Conservation (phyloP, 1,140 invertebrate species). For the Drosophila pseudoobscura region DNA sequence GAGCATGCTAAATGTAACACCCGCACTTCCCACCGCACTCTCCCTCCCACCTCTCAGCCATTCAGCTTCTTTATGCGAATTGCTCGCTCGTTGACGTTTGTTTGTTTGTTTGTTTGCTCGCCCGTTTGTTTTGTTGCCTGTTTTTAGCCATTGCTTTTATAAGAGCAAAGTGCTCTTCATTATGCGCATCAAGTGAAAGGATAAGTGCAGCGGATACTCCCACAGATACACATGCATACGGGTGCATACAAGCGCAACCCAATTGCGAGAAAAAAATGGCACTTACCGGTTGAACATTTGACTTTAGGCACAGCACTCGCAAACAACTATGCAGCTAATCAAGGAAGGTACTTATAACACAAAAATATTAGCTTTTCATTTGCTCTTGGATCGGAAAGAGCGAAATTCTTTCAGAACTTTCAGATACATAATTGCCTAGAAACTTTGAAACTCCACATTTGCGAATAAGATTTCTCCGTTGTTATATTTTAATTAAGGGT, state of each 20-base stretch:
- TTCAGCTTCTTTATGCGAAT: constrained; percentile 38
- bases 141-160: constrained; percentile 79
- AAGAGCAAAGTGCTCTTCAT: constrained; percentile 82
- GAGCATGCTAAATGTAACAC: constrained; percentile 63
- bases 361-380: constrained; percentile 20
- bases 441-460: too few species aligned
- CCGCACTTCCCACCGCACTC: constrained; percentile 11
- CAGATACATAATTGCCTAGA: too few species aligned
- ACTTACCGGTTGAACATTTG: neutral
- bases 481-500: too few species aligned
- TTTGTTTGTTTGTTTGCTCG: constrained; percentile 52
- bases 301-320: neutral
- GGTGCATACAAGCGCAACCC: neutral
- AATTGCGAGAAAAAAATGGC: constrained; percentile 49
- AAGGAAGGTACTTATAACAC: too few species aligned
- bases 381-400: neutral
- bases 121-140: constrained; percentile 64
- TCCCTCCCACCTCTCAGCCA: constrained; percentile 5
- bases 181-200: constrained; percentile 79
- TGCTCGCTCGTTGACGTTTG: constrained; percentile 45
- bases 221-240: constrained; percentile 15
- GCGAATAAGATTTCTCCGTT: too few species aligned
- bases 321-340: constrained; percentile 3
- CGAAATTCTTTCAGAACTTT: too few species aligned
- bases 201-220: constrained; percentile 58